Evolutionary conservation across 1,140 invertebrate genomes (phyloP).

Genomic region (Bombus difficillimus): DNA sequence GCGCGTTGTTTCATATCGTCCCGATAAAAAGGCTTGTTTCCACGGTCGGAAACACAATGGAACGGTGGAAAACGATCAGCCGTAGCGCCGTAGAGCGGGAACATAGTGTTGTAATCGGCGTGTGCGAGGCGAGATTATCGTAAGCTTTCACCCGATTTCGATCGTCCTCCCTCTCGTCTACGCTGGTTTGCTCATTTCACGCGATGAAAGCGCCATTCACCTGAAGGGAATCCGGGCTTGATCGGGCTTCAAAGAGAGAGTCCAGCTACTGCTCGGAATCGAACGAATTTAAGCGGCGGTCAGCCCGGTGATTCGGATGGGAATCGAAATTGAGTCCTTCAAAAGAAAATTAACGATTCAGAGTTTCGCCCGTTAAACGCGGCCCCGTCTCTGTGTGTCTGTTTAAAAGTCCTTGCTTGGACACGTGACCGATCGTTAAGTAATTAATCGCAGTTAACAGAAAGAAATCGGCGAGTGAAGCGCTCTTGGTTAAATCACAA

Average conservation of each 20-base stretch:
- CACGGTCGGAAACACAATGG: not conserved
- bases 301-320: constrained; percentile 6
- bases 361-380: constrained; percentile 8
- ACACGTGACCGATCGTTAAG: constrained; percentile 2
- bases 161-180: constrained; percentile 21
- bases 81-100: constrained; percentile 7
- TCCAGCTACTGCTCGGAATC: not conserved
- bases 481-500: not conserved
- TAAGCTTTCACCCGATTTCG: constrained; percentile 43
- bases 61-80: not conserved
- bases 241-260: constrained; percentile 48
- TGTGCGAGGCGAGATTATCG: constrained; percentile 49
- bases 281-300: constrained; percentile 51
- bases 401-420: not conserved
- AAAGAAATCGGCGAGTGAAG: not conserved
- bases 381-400: too few species aligned
- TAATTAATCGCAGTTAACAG: constrained; percentile 32
- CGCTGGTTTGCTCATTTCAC: constrained; percentile 43
- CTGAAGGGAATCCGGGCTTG: constrained; percentile 47
- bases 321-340: constrained; percentile 40
- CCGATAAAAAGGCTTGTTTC: not conserved
- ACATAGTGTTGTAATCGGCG: constrained; percentile 43
- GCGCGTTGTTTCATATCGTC: not conserved
- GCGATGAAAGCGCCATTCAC: constrained; percentile 46
- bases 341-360: constrained; percentile 44